Evolutionary conservation across 37 sponge, comb jelly and placozoan species (phyloP).

Genomic region (Beroe ovata): DNA sequence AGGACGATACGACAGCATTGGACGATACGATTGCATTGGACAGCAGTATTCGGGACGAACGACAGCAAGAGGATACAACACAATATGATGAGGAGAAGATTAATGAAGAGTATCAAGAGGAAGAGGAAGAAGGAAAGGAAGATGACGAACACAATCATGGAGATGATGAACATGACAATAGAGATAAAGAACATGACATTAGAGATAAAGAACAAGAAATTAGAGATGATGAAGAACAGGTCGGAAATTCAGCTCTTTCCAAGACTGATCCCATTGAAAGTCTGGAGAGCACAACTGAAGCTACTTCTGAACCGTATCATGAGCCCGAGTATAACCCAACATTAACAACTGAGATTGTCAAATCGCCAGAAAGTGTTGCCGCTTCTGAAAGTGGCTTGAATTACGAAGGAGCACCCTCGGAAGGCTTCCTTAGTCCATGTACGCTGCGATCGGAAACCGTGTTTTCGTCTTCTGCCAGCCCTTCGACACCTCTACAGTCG

Average conservation of each 20-base stretch:
- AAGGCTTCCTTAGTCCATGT: constrained; percentile 27
- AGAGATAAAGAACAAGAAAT: not conserved
- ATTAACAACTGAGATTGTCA: not conserved
- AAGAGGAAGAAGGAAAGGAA: not conserved
- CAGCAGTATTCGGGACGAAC: not conserved
- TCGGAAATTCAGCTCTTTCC: not conserved
- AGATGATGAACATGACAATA: not conserved
- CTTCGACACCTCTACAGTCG: not conserved
- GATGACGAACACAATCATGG: not conserved
- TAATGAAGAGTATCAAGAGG: not conserved
- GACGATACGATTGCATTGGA: too few species aligned
- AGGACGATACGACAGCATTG: not conserved
- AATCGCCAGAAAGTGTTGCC: not conserved
- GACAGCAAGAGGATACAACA: not conserved
- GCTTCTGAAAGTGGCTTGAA: not conserved
- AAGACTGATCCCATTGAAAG: not conserved
- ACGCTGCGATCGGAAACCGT: constrained; percentile 23
- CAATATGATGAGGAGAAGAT: not conserved
- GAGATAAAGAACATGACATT: not conserved
- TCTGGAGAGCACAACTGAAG: not conserved
- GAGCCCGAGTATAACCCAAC: not conserved
- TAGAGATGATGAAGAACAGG: not conserved
- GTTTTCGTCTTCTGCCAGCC: not conserved
- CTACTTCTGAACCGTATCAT: not conserved
- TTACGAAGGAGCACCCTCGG: not conserved